Evolutionary conservation across 1,140 invertebrate species (phyloP).

Genomic region (Littorina saxatilis): DNA sequence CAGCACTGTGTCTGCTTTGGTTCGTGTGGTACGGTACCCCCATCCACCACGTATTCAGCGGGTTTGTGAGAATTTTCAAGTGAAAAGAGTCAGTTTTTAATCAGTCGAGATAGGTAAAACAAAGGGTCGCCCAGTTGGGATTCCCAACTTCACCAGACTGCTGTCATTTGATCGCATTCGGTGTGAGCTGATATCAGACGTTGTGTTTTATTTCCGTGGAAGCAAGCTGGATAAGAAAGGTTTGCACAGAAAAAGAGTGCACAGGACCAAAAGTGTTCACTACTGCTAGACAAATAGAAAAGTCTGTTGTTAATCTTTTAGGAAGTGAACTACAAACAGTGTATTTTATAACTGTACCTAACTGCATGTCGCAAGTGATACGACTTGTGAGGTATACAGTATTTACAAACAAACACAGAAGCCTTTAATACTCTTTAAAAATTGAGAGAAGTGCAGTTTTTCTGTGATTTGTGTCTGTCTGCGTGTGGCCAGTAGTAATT

Average conservation of each 20-base stretch:
- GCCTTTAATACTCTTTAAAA: too few relatives aligned
- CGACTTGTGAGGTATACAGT: too few relatives aligned
- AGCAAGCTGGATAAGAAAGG: conserved; percentile 36
- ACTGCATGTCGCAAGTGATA: too few relatives aligned
- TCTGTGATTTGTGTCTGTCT: too few relatives aligned
- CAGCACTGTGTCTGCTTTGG: neutral
- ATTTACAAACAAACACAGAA: too few relatives aligned
- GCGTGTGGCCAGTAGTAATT: too few relatives aligned
- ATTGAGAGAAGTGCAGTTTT: too few relatives aligned
- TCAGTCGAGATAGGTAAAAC: conserved; percentile 23
- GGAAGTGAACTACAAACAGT: too few relatives aligned
- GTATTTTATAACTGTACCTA: too few relatives aligned
- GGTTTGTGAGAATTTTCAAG: neutral
- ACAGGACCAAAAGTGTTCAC: conserved; percentile 33
- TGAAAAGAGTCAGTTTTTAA: neutral
- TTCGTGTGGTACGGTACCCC: neutral
- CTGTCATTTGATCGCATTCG: neutral
- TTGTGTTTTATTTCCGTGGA: conserved; percentile 7
- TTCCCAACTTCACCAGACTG: conserved; percentile 28
- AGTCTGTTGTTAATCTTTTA: too few relatives aligned
- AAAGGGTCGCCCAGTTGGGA: conserved; percentile 14
- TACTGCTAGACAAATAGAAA: too few relatives aligned
- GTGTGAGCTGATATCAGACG: conserved; percentile 5
- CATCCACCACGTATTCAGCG: neutral
- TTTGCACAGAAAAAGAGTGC: conserved; percentile 28